Evolutionary conservation across 1,140 invertebrate genomes (phyloP).

Genomic region (Macrobrachium rosenbergii): DNA sequence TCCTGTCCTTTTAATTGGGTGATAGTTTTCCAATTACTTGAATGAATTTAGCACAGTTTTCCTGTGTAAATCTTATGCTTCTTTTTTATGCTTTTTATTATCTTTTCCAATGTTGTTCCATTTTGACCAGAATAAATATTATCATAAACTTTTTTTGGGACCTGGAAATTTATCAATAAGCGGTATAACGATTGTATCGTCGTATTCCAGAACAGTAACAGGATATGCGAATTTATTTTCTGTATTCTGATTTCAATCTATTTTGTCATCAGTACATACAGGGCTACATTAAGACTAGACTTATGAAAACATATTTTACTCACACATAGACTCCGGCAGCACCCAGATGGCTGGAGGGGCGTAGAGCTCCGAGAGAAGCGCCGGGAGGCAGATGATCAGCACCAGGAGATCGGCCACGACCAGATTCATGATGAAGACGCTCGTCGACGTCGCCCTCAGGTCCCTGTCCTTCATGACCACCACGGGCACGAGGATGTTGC

Average conservation of each 20-base stretch:
- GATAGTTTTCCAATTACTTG: too few relatives aligned
- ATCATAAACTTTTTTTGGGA: too few relatives aligned
- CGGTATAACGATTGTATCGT: background rate
- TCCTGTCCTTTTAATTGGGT: too few relatives aligned
- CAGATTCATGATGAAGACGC: slow-evolving; percentile 90
- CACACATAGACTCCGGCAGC: slow-evolving; percentile 60
- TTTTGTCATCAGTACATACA: background rate
- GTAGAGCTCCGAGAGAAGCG: slow-evolving; percentile 78
- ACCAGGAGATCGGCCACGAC: slow-evolving; percentile 96
- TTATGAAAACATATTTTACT: slow-evolving; percentile 21
- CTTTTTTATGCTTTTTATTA: too few relatives aligned
- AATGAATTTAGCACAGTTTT: too few relatives aligned
- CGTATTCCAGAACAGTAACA: background rate
- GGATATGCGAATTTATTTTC: too few relatives aligned
- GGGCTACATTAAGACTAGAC: background rate
- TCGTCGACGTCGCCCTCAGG: slow-evolving; percentile 51
- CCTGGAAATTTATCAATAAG: too few relatives aligned
- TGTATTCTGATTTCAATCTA: too few relatives aligned
- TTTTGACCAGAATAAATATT: too few relatives aligned
- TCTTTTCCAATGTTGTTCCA: too few relatives aligned
- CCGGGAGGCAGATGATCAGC: slow-evolving; percentile 91
- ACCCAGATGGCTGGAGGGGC: slow-evolving; percentile 58
- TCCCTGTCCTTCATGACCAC: slow-evolving; percentile 61
- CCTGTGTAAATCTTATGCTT: too few relatives aligned
- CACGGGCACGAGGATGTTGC: slow-evolving; percentile 57